Conservation (phyloP, 1,140 invertebrate genomes). For the Tachypleus tridentatus region DNA sequence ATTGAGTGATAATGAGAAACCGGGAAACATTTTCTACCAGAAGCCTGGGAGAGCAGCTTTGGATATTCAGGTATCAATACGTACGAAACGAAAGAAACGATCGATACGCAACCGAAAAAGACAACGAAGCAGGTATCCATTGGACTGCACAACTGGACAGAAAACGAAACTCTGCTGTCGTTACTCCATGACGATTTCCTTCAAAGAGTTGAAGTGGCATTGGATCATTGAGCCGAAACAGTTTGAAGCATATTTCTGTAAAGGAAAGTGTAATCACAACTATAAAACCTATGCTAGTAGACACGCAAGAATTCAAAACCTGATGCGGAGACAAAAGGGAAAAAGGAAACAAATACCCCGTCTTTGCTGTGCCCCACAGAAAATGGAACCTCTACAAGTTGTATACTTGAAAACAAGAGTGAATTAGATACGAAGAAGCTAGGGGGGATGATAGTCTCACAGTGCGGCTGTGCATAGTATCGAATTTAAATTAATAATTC, state of each 20-base stretch:
- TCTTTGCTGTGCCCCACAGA: constrained; percentile 21
- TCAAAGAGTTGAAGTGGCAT: constrained; percentile 73
- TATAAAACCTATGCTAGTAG: constrained; percentile 29
- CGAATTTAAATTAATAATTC: too few species aligned
- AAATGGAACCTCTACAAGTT: constrained; percentile 15
- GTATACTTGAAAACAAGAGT: too few species aligned
- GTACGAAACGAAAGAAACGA: too few species aligned
- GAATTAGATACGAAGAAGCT: too few species aligned
- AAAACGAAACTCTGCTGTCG: constrained; percentile 49
- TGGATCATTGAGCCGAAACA: constrained; percentile 69
- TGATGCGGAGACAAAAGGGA: constrained; percentile 25
- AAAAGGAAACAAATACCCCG: constrained; percentile 7
- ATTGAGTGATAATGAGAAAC: too few species aligned
- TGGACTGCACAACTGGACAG: constrained; percentile 1
- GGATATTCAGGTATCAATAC: too few species aligned
- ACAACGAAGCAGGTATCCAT: too few species aligned
- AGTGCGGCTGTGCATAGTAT: too few species aligned
- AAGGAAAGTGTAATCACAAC: constrained; percentile 50
- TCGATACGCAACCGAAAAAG: too few species aligned
- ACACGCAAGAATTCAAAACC: constrained; percentile 28
- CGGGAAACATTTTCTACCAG: too few species aligned
- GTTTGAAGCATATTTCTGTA: constrained; percentile 73
- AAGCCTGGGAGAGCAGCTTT: too few species aligned
- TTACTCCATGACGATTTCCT: constrained; percentile 65
- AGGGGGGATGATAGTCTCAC: too few species aligned